Conservation (phyloP, 2,113 vertebrate species). For the Saccopteryx leptura region DNA sequence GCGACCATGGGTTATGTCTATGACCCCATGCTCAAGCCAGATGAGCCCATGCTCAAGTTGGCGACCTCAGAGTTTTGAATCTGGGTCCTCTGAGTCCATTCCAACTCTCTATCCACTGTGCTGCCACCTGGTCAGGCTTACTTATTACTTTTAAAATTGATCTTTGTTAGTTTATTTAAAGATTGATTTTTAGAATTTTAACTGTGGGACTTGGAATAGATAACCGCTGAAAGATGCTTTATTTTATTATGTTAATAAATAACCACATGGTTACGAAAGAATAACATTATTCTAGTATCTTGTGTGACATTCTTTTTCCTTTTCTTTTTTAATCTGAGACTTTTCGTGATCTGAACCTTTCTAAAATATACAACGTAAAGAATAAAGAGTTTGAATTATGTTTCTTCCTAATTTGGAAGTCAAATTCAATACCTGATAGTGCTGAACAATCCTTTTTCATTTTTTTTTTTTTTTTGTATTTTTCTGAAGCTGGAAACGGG, state of each 20-base stretch:
- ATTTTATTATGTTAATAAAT: constrained; percentile 14
- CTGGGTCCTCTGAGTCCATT: too few relatives aligned
- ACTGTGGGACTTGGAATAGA: neutral
- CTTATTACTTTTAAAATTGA: neutral
- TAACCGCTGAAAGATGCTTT: constrained; percentile 25
- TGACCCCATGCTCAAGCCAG: too few relatives aligned
- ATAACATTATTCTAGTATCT: neutral
- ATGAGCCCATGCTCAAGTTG: too few relatives aligned
- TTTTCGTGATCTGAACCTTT: neutral
- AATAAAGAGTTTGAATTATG: neutral
- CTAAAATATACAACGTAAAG: neutral
- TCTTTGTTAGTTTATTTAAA: neutral
- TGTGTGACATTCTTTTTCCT: neutral
- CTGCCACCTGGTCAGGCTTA: neutral
- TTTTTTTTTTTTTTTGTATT: too few relatives aligned
- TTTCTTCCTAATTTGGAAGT: constrained; percentile 56
- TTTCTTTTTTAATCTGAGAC: neutral
- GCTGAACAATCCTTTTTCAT: constrained; percentile 61
- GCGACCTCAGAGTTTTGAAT: too few relatives aligned
- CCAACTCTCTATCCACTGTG: too few relatives aligned
- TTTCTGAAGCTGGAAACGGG: too few relatives aligned
- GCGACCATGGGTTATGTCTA: too few relatives aligned
- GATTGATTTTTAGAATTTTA: constrained; percentile 37
- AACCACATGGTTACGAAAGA: neutral
- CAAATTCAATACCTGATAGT: constrained; percentile 43